A percentile compares a stretch with the other conserved stretches of the same genome.
phyloP scores from a whole-genome alignment of 2,113 vertebrate genomes.

The Nymphicus hollandicus region DNA sequence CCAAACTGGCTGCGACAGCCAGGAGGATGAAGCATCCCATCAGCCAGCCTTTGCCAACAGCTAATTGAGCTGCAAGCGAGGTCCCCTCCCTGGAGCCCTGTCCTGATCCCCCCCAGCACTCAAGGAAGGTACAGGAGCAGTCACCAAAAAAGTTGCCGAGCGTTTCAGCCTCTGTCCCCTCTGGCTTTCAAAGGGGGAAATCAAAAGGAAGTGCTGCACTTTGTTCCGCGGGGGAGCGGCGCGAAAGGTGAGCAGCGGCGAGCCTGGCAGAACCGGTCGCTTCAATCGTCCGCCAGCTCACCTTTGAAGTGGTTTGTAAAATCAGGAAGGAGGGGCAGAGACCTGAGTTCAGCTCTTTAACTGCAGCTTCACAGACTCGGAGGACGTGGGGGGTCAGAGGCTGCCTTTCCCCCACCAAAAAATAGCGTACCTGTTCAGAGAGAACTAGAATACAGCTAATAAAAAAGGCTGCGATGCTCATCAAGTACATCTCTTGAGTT shows the following conservation, averaged over 20 bases:
- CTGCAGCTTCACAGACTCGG: constrained; percentile 16
- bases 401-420: background rate
- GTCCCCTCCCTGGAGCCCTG: background rate
- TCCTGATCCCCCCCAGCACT: background rate
- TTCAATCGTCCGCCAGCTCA: constrained; percentile 20
- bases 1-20: accelerated
- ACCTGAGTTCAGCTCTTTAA: constrained; percentile 16
- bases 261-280: constrained; percentile 7
- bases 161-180: background rate
- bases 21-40: background rate
- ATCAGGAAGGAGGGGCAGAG: constrained; percentile 45
- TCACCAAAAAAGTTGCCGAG: background rate
- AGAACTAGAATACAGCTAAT: background rate
- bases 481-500: background rate
- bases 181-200: constrained; percentile 23
- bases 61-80: background rate
- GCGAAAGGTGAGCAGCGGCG: constrained; percentile 1
- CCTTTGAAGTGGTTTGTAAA: constrained; percentile 56
- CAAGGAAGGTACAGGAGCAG: background rate
- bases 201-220: constrained; percentile 31
- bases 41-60: accelerated
- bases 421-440: background rate
- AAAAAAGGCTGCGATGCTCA: background rate
- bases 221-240: constrained; percentile 34
- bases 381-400: background rate